Base-by-base conservation (phyloP, 2,888 invertebrate species). In the Perizoma flavofasciatum region DNA sequence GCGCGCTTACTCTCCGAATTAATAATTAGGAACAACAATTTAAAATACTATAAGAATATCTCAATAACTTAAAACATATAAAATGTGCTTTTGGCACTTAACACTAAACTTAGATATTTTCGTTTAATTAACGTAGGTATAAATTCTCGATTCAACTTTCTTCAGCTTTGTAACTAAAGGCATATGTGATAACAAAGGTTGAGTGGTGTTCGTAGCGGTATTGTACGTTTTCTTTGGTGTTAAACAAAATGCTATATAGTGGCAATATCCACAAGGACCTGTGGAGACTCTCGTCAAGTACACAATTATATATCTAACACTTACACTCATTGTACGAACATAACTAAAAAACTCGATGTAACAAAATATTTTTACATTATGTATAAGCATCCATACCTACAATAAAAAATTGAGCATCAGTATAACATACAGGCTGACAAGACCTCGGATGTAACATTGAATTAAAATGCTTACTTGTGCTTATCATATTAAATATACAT, bases 11-110 rank as follows among this genome's bases (percentile, higher is more conserved):
- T 82, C 82, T 83, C 86, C 87, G 78, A 70, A 86, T 81, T 85
- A 86, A 83, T 86, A 80, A 81, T 89, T 91, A 91, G 91, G 91
- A 91, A 91, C 91, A 89, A 91, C 83, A 82, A 85, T 89, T 83
- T 82, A 86, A 88, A 89, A 89, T 89, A 89, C 89, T 86, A 86
- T 86, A 81, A 77, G 85, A 85, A 81, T 82, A 79, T 84, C 79
- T 85, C 77, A 80, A 82, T 81, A 87, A 88, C 85, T 86, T 88
- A 87, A 85, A 81, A 78, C 79, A 80, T 79, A 84, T 82, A 74
- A 78, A 58, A 78, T 75, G 88, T 87, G 85, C 86, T 85, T 88
- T 89, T 90, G 89, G 90, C 91, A 89, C 91, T 88, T 86, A 89
- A 68, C 75, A 71, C 84, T 88, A 88, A 81, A 83, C 77, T 82